Base-by-base conservation (phyloP, 1,140 invertebrate genomes). In the Maconellicoccus hirsutus region DNA sequence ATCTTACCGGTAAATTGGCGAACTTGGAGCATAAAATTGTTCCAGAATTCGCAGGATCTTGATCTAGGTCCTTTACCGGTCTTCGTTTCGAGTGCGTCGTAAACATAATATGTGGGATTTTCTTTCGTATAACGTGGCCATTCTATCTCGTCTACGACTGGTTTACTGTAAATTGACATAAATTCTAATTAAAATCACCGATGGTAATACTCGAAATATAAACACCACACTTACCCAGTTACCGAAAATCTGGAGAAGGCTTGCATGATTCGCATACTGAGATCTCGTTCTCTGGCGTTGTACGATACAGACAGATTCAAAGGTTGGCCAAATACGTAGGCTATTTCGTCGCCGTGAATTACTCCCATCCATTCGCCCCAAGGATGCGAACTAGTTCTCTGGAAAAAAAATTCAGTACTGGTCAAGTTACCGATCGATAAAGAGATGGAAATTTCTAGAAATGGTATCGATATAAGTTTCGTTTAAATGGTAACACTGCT, bases 351-450 rank as follows among this genome's bases (percentile, higher is more conserved):
- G 1, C 91, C 95, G 77, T 98, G 96, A 85, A 98, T 88, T 59
- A 96, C 93, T 0, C 96, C 96, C 93, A 97, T 96, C 95, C 95
- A 98, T 77, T 93, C 86, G 19, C 93, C 94, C 95, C 94, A 98
- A 25, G 93, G 83, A 77, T 89, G 91, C 12, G 87, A 90, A 76
- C 89, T 91, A 12, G 91, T 93, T 74, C 93, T 86, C 87, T 96
- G 87, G 8, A 88, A 89, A 79, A 82, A 61, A 73, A n/a, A 73
- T 16, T 33, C 29, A 6, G 29, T 33, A 12, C 12, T 33, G 12
- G 12, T 33, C 3, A 33, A 33, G 12, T 33, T 12, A 33, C n/a
- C n/a, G n/a, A n/a, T n/a, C n/a, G n/a, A n/a, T n/a, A n/a, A n/a
- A n/a, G n/a, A n/a, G n/a, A n/a, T n/a, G n/a, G n/a, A n/a, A n/a